Percentiles rank a stretch among this genome's conserved stretches.
These are phyloP conservation scores for Chaetophractus vellerosus DNA, from an alignment of 2,797 vertebrate genomes.

Conservation along the genomic window DNA sequence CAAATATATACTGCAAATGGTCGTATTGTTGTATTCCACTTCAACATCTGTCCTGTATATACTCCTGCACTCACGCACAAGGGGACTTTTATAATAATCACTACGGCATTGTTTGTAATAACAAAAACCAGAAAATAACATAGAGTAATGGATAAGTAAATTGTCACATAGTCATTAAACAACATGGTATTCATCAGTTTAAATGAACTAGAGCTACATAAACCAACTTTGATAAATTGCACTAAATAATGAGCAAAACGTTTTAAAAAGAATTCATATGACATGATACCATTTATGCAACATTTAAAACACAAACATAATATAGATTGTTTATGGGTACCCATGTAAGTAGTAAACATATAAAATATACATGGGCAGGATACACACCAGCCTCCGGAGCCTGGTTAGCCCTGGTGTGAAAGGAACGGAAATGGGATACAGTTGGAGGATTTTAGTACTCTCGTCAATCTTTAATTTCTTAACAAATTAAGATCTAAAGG, in stretches of 20 bases:
- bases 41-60: neutral
- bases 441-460: conserved; percentile 4
- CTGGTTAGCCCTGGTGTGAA: neutral
- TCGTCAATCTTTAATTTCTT: conserved; percentile 32
- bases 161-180: neutral
- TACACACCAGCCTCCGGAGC: neutral
- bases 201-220: conserved; percentile 25
- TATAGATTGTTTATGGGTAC: neutral
- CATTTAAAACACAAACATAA: conserved; percentile 43
- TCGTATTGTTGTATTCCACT: conserved; percentile 13
- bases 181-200: neutral
- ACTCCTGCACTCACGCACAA: neutral
- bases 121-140: neutral
- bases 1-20: neutral
- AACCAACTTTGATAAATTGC: conserved; percentile 26
- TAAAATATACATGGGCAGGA: conserved; percentile 4
- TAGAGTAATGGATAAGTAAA: conserved; percentile 29
- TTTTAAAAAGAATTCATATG: neutral
- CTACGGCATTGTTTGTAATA: neutral
- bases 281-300: neutral
- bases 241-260: conserved; percentile 21
- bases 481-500: neutral
- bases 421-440: conserved; percentile 9
- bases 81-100: neutral
- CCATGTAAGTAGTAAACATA: neutral